Conservation (phyloP, 2,113 vertebrate genomes). For the Entelurus aequoreus region DNA sequence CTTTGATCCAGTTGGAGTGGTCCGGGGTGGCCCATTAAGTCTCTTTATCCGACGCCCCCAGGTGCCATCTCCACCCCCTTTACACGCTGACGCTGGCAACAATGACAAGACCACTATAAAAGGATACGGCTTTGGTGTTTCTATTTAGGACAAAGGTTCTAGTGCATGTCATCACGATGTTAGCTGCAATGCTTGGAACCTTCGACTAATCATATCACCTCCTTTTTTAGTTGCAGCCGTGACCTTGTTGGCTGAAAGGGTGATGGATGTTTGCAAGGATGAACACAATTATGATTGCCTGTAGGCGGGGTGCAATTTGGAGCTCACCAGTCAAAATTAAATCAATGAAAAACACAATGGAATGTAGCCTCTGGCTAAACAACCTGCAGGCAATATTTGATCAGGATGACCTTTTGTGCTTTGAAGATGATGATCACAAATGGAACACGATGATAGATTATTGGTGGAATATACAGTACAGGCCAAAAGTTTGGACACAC, state of each 20-base stretch:
- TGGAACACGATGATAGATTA: background rate
- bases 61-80: conserved; percentile 53
- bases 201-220: conserved; percentile 18
- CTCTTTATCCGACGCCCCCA: conserved; percentile 76
- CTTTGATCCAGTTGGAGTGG: conserved; percentile 31
- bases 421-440: background rate
- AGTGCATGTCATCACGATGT: conserved; percentile 38
- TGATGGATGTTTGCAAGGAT: conserved; percentile 13
- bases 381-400: background rate
- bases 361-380: background rate
- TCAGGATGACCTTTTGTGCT: background rate
- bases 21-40: conserved; percentile 32
- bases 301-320: background rate
- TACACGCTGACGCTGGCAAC: conserved; percentile 59
- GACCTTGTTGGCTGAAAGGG: conserved; percentile 32
- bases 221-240: background rate
- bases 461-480: too few species aligned
- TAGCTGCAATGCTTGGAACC: conserved; percentile 25
- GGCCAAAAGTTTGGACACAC: too few species aligned
- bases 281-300: conserved; percentile 27
- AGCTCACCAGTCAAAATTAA: background rate
- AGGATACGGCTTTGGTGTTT: conserved; percentile 73
- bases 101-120: conserved; percentile 82
- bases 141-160: conserved; percentile 83
- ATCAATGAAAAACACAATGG: background rate